A percentile compares a stretch with the other conserved stretches of the same genome.
These are phyloP conservation scores for Dendropsophus ebraccatus DNA, from an alignment of 2,113 vertebrate genomes.

Conservation along the genomic window DNA sequence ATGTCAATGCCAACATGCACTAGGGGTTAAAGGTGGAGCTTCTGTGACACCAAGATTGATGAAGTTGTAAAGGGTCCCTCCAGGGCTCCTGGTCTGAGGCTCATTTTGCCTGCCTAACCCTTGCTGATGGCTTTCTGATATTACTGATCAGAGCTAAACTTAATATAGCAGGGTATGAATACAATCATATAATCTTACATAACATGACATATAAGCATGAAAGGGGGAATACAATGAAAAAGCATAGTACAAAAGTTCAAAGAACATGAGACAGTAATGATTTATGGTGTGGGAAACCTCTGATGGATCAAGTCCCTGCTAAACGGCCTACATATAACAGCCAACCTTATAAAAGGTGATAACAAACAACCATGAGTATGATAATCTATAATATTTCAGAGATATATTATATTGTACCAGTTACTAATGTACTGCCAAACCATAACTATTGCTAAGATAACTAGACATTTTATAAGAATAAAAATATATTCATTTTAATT, in stretches of 20 bases:
- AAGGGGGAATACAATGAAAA: not conserved
- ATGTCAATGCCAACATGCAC: conserved; percentile 16
- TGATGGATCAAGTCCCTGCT: not conserved
- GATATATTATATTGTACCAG: not conserved
- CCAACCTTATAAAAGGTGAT: not conserved
- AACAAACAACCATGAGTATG: not conserved
- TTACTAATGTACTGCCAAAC: not conserved
- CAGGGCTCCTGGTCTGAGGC: not conserved
- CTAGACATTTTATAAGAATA: not conserved
- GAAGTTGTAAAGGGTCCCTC: not conserved
- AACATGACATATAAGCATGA: not conserved
- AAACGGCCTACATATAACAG: not conserved
- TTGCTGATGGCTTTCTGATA: not conserved
- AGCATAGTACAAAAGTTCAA: not conserved
- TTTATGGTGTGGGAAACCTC: not conserved
- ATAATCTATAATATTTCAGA: not conserved
- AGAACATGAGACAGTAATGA: not conserved
- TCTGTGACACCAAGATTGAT: not conserved
- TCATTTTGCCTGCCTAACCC: not conserved
- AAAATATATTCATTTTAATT: not conserved
- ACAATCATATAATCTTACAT: not conserved
- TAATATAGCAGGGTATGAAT: not conserved
- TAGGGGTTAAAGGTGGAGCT: not conserved
- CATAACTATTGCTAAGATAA: not conserved
- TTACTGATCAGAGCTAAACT: not conserved